A percentile compares a stretch with the other conserved stretches of the same genome.
phyloP scores from a whole-genome alignment of 2,888 invertebrate species.

The Dorcus parallelipipedus region DNA sequence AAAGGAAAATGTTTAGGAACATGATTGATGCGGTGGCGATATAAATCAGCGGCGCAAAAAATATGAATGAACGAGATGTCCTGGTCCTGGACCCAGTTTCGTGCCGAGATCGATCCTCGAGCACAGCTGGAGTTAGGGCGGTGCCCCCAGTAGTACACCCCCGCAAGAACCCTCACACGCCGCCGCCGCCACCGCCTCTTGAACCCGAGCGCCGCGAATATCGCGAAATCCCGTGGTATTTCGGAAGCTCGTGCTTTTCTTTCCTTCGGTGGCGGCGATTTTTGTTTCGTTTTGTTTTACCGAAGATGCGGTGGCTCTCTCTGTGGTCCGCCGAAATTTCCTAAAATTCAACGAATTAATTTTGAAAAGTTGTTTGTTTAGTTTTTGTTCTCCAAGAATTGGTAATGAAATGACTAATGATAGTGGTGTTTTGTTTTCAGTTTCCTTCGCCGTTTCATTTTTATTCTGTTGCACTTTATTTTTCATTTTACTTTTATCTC shows the following conservation, averaged over 20 bases:
- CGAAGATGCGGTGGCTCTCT: no score
- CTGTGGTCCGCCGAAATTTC: no score
- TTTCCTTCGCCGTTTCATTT: no score
- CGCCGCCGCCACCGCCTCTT: neutral
- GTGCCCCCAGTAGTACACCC: slow-evolving; percentile 37
- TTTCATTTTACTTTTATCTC: no score
- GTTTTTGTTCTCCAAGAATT: no score
- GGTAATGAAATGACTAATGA: no score
- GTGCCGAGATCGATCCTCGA: slow-evolving; percentile 42
- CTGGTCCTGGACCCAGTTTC: slow-evolving; percentile 42
- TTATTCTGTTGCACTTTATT: no score
- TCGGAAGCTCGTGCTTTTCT: slow-evolving; percentile 15
- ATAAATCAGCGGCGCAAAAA: slow-evolving; percentile 18
- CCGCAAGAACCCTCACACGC: slow-evolving; percentile 23
- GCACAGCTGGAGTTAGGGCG: slow-evolving; percentile 48
- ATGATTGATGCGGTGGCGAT: slow-evolving; percentile 16
- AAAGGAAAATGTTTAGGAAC: neutral
- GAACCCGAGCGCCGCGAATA: slow-evolving; percentile 1
- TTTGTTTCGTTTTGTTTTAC: no score
- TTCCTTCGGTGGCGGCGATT: neutral
- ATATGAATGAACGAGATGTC: slow-evolving; percentile 31
- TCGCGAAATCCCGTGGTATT: slow-evolving; percentile 20
- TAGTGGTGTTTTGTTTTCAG: no score
- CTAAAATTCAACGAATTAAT: no score
- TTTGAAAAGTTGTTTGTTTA: no score